A percentile compares a stretch with the other conserved stretches of the same genome.
Conservation (phyloP, 2,113 vertebrate species). For the Cnemophilus loriae region DNA sequence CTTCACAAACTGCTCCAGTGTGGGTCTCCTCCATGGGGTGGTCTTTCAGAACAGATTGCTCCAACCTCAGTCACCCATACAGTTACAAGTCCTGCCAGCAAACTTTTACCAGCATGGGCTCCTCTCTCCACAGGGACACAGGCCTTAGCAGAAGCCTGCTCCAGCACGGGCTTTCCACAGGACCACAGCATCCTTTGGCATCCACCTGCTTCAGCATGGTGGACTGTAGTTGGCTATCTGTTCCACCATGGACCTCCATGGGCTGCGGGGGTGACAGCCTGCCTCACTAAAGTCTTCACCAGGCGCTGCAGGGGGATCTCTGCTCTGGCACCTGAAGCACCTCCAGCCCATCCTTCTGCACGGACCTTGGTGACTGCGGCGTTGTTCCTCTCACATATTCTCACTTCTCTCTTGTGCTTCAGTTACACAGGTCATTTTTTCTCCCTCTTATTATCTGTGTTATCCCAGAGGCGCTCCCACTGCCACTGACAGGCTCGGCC, state of each 20-base stretch:
- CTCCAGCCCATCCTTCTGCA: background rate
- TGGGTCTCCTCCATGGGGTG: background rate
- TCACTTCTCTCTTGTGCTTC: background rate
- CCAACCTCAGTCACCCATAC: background rate
- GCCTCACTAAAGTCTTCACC: background rate
- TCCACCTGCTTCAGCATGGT: background rate
- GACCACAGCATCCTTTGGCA: background rate
- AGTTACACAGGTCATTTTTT: background rate
- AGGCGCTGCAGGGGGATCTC: background rate
- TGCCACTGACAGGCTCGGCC: fast-evolving
- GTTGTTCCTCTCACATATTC: background rate
- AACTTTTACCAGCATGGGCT: background rate
- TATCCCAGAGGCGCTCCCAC: background rate
- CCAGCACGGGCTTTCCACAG: background rate
- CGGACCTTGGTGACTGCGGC: background rate
- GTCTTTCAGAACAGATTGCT: background rate
- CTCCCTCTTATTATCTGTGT: background rate
- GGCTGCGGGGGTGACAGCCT: background rate
- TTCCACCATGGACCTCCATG: background rate
- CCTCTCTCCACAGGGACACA: background rate
- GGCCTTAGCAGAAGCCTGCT: background rate
- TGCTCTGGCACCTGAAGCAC: background rate
- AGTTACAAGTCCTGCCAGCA: background rate
- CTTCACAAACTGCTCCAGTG: background rate
- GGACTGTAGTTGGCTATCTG: background rate